Base-by-base conservation (phyloP, 2,888 invertebrate species). In the Nymphalis polychloros region DNA sequence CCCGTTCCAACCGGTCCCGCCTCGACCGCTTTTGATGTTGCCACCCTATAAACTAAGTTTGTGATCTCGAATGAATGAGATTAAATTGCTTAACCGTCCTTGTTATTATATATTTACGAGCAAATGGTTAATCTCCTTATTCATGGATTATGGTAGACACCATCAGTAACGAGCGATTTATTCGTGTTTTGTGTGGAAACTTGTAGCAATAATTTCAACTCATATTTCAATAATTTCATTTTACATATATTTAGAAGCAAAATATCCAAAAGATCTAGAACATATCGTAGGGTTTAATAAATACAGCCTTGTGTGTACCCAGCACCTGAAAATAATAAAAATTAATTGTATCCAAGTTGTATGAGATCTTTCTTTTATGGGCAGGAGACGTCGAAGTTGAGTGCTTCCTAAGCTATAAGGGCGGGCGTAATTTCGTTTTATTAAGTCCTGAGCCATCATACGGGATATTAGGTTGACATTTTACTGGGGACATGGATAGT, bases 391-490 rank as follows among this genome's bases (percentile, higher is more conserved):
- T 49, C 81, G 82, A 77, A 49, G 61, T 66, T 60, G 61, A 66
- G 60, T 60, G 60, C 66, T 61, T 61, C 60, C 53, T 66, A 35
- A 66, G 66, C 53, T 35, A 27, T 57, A 50, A 67, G 73, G 73
- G 74, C 73, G 78, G 76, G 80, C 73, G 85, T 84, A 82, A 87
- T 87, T 85, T 82, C 82, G 80, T 85, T 88, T 87, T 88, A 89
- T 88, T 86, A 87, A 88, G 82, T 86, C 82, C 60, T 59, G 46
- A 49, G 55, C 67, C 70, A 66, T 70, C 70, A 64, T 66, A 64
- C 68, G 62, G 65, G 72, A 59, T 65, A 68, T 70, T 68, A 70
- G 52, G 55, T 20, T 31, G 55, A 35, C 55, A 57, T n/a, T 57
- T 53, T 23, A 53, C 53, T 27, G 27, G 16, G 41, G 4, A 41